These are phyloP conservation scores for Rallus crepitans DNA, from an alignment of 2,797 vertebrate genomes.

Conservation along the genomic window DNA sequence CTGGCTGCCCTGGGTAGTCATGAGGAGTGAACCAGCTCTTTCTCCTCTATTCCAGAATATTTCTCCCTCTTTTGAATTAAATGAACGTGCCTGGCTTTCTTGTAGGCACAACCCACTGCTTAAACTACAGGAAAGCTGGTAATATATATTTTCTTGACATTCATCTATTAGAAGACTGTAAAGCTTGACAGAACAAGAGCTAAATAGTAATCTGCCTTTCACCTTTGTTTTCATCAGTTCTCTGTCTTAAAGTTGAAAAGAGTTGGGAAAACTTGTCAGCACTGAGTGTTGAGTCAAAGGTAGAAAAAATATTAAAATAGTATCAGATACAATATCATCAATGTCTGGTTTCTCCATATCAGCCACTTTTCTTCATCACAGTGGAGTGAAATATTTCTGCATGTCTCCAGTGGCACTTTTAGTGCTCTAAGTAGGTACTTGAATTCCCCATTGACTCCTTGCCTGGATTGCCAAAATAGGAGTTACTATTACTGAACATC, in stretches of 20 bases:
- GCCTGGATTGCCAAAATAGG: background rate
- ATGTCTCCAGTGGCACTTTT: background rate
- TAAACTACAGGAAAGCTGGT: background rate
- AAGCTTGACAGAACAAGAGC: background rate
- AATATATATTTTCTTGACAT: background rate
- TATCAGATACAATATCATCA: background rate
- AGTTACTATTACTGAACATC: background rate
- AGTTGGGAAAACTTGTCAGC: background rate
- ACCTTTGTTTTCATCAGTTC: background rate
- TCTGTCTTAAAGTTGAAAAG: background rate
- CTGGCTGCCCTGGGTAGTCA: background rate
- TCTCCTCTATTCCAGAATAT: constrained; percentile 5
- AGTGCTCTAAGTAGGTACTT: background rate
- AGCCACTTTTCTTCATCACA: background rate
- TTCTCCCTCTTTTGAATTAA: background rate
- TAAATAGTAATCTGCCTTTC: constrained; percentile 10
- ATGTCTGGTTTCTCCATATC: background rate
- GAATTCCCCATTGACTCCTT: background rate
- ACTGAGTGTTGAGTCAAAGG: background rate
- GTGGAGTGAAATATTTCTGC: background rate
- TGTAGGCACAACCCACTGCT: background rate
- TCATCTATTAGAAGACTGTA: background rate
- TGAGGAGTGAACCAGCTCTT: background rate
- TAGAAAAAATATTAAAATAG: background rate
- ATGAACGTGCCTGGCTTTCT: background rate